phyloP scores from a whole-genome alignment of 2,797 vertebrate species.

The Spinus olivaceus region DNA sequence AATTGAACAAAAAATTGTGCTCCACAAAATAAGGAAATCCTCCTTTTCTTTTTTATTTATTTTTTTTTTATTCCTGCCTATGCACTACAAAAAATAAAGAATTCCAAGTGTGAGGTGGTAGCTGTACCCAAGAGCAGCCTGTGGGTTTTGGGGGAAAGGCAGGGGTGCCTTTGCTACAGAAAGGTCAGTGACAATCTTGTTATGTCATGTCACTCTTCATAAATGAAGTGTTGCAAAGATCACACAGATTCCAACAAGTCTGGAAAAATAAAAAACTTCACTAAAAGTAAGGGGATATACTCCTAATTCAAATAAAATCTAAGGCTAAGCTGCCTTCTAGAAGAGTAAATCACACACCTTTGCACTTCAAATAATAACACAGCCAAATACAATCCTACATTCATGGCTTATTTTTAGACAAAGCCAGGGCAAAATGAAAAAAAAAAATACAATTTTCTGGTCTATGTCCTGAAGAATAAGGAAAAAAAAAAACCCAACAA shows the following conservation, averaged over 20 bases:
- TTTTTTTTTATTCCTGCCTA: not conserved
- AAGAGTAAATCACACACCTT: not conserved
- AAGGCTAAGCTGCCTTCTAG: not conserved
- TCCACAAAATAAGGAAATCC: not conserved
- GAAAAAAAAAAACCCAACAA: not conserved
- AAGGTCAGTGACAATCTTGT: conserved; percentile 26
- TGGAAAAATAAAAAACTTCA: conserved; percentile 1
- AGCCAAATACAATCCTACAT: not conserved
- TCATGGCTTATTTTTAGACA: not conserved
- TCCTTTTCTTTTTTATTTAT: fast-evolving
- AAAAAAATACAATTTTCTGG: not conserved
- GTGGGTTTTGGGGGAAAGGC: not conserved
- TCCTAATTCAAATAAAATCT: conserved; percentile 41
- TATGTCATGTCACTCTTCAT: not conserved
- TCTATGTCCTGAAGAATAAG: not conserved
- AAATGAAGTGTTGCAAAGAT: not conserved
- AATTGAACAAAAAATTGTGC: not conserved
- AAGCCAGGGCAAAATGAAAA: not conserved
- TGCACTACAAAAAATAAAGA: not conserved
- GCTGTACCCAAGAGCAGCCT: not conserved
- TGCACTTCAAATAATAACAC: not conserved
- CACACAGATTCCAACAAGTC: not conserved
- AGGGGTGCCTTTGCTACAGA: not conserved
- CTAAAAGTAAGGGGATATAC: not conserved
- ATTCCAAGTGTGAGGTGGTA: not conserved